phyloP scores from a whole-genome alignment of 2,797 vertebrate species.

The Crocidura indochinensis region DNA sequence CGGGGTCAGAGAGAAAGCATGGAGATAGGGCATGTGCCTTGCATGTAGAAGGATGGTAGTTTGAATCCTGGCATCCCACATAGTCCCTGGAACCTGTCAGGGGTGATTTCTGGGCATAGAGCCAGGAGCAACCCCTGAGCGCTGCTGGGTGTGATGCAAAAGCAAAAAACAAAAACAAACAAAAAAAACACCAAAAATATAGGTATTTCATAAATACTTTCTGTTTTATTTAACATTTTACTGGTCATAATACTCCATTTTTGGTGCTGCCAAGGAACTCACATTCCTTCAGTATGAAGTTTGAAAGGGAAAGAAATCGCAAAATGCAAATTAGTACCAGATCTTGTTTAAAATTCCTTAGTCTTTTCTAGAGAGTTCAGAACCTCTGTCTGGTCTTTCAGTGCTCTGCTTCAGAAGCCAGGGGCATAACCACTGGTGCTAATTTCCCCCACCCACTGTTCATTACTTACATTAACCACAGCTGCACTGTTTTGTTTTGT shows the following conservation, averaged over 20 bases:
- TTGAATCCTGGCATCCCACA: no score
- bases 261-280: slow-evolving; percentile 38
- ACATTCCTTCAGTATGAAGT: background rate
- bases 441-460: background rate
- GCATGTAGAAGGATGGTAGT: no score
- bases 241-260: slow-evolving; percentile 52
- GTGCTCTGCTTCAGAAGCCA: background rate
- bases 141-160: no score
- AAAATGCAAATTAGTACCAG: slow-evolving; percentile 61
- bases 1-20: no score
- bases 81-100: no score
- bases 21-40: no score
- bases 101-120: no score
- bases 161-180: no score
- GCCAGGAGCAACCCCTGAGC: no score
- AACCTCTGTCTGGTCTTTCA: background rate
- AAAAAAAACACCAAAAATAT: background rate
- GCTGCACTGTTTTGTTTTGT: background rate
- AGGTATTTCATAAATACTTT: slow-evolving; percentile 28
- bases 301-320: slow-evolving; percentile 16
- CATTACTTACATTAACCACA: background rate
- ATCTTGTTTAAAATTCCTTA: slow-evolving; percentile 56
- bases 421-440: background rate
- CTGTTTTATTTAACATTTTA: slow-evolving; percentile 1
- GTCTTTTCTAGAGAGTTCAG: background rate